Base-by-base conservation (phyloP, 2,888 invertebrate genomes). In the Drosophila nigritarsus region DNA sequence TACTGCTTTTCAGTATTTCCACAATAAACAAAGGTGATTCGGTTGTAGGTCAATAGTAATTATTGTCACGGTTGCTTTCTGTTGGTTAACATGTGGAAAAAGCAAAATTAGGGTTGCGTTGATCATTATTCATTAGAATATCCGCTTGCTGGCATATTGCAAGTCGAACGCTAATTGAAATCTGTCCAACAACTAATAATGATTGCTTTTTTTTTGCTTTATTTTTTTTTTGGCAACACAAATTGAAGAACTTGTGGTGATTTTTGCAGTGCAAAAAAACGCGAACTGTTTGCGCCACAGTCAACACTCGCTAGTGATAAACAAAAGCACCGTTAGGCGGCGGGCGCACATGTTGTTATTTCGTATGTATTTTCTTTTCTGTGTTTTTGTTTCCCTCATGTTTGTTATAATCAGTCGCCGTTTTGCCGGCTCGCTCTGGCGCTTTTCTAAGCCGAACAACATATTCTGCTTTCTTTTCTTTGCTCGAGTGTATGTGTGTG, bases 311-410 rank as follows among this genome's bases (percentile, higher is more conserved):
- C 67, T 73, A 70, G 81, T 75, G 70, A 66, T 75, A 72, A 86
- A 74, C 84, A 78, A 78, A 73, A 71, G 70, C 55, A 66, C 89
- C 73, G 89, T 76, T 89, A 84, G 50, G 55, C 58, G 71, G 59
- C 45, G 45, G 24, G 15, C 45, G 66, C 63, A 82, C 64, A 80
- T 77, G 78, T 73, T 60, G 65, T 83, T 69, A 55, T 55, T 72
- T 67, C 53, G 38, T 50, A 53, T 61, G 45, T 45, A 45, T 24
- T 45, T 45, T 24, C 45, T 24, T 15, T 13, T 45, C 24, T 24
- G 45, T 45, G 36, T 55, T 24, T 64, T 54, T 60, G 45, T 56
- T 62, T 36, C 59, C 15, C 48, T 51, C 62, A 50, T 42, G 48
- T 66, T 73, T 76, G 55, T 65, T 74, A 38, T 69, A 54, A 70